A percentile compares a stretch with the other conserved stretches of the same genome.
Conservation (phyloP, 2,888 invertebrate genomes). For the Horisme vitalbata region DNA sequence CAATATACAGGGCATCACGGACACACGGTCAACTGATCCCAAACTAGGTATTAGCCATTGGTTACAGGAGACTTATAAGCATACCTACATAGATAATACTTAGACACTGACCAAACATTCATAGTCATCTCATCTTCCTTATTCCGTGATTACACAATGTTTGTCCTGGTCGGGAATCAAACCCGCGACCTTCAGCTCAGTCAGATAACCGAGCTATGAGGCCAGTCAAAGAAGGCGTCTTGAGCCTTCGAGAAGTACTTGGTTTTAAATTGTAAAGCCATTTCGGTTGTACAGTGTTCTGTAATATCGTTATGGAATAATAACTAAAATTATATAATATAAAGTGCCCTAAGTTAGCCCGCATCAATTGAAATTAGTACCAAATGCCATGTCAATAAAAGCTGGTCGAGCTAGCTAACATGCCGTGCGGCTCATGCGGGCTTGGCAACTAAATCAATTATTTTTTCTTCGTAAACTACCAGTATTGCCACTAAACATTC, state of each 20-base stretch:
- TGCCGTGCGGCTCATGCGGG: constrained; percentile 46
- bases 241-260: not conserved
- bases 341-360: constrained; percentile 34
- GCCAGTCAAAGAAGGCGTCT: too few relatives aligned
- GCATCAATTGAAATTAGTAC: constrained; percentile 51
- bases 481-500: constrained; percentile 15
- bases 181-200: too few relatives aligned
- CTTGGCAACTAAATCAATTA: constrained; percentile 37
- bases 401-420: constrained; percentile 42
- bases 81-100: too few relatives aligned
- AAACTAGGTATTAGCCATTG: too few relatives aligned
- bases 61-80: too few relatives aligned
- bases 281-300: not conserved
- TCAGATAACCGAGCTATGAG: too few relatives aligned
- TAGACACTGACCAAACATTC: too few relatives aligned
- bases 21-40: too few relatives aligned
- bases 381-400: constrained; percentile 53
- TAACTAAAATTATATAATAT: not conserved
- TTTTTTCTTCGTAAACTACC: constrained; percentile 17
- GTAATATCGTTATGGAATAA: not conserved
- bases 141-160: too few relatives aligned
- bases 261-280: not conserved
- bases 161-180: too few relatives aligned
- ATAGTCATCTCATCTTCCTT: too few relatives aligned
- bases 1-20: too few relatives aligned